These are phyloP conservation scores for Podarcis lilfordi DNA, from an alignment of 2,797 vertebrate genomes.

Conservation along the genomic window DNA sequence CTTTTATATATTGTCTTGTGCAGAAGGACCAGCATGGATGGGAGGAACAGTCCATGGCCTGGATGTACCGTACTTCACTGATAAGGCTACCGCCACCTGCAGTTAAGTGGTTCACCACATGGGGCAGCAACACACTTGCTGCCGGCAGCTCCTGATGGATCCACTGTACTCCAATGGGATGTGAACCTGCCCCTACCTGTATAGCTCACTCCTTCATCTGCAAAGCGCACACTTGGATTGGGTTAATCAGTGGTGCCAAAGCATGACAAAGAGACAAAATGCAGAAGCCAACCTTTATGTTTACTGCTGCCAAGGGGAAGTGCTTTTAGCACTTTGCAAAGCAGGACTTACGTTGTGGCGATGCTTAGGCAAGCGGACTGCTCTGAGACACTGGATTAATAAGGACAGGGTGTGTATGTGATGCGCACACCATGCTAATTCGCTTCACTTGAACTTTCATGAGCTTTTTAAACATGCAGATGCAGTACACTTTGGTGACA, in stretches of 20 bases:
- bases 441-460: slow-evolving; percentile 27
- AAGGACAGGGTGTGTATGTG: background rate
- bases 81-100: background rate
- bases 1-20: no score
- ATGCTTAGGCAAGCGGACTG: background rate
- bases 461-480: slow-evolving; percentile 29
- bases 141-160: background rate
- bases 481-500: slow-evolving; percentile 10
- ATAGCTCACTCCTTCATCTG: background rate
- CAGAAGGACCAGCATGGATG: background rate
- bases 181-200: background rate
- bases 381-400: slow-evolving; percentile 7
- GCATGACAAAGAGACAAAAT: background rate
- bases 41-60: background rate
- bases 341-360: background rate
- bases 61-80: background rate
- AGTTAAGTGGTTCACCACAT: background rate
- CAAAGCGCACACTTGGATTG: background rate
- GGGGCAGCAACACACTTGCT: background rate
- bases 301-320: background rate
- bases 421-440: slow-evolving; percentile 7
- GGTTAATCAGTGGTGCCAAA: background rate
- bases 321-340: background rate
- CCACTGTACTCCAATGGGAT: background rate
- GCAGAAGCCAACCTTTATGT: background rate